phyloP scores from a whole-genome alignment of 2,113 vertebrate species.

The Glaucomys volans region DNA sequence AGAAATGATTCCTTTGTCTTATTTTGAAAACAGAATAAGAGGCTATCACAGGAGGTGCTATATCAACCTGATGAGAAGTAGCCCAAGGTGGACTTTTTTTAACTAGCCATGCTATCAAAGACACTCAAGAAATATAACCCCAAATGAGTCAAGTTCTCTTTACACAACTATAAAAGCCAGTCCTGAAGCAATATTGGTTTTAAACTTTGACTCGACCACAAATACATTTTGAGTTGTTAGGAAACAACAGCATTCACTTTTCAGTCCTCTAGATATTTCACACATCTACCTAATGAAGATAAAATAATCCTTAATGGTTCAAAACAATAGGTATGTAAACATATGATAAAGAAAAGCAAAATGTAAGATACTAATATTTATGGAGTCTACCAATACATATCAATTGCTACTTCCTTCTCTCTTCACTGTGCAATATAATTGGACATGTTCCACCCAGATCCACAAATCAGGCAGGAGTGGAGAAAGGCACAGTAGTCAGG shows the following conservation, averaged over 20 bases:
- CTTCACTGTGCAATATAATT: background rate
- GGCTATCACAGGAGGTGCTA: background rate
- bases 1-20: conserved; percentile 37
- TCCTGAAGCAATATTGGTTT: background rate
- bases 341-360: conserved; percentile 9
- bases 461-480: background rate
- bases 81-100: background rate
- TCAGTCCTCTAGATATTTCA: background rate
- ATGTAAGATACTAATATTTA: background rate
- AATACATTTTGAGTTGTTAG: background rate
- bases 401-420: background rate
- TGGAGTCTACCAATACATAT: background rate
- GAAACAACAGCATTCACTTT: background rate
- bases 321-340: background rate
- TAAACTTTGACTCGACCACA: background rate
- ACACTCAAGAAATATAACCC: background rate
- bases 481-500: background rate
- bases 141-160: background rate
- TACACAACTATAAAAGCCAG: background rate
- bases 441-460: background rate
- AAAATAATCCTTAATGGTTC: background rate
- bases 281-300: background rate
- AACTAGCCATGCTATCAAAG: background rate
- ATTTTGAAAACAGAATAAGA: conserved; percentile 29
- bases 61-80: background rate